Base-by-base conservation (phyloP, 1,140 invertebrate species). In the Bombus huntii region DNA sequence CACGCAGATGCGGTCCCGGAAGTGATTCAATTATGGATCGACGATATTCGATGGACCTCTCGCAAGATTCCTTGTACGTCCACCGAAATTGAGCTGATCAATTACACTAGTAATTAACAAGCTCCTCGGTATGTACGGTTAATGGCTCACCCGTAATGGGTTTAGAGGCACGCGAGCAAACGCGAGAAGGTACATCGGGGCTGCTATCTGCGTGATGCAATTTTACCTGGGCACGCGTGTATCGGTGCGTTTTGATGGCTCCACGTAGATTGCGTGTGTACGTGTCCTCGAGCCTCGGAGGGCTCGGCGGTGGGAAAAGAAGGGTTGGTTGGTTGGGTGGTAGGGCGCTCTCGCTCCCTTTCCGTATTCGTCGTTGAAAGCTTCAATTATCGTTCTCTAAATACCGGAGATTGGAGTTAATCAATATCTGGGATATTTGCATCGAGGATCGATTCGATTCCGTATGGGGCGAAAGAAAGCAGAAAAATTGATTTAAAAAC, bases 81-180 rank as follows among this genome's bases (percentile, higher is more conserved):
- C 42, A 15, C 15, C 62, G 68, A 90, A 89, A 87, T 89, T 85
- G 71, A 87, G 65, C 87, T 87, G 62, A 90, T 90, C 88, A 89
- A 84, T 90, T 87, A 83, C 66, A 18, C 22, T 12, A 28, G 42
- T 90, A 84, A 88, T 89, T 89, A 90, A 89, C 81, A 76, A 89
- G 77, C 47, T 82, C 57, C 87, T 81, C 83, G 66, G n/a, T 47
- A n/a, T 34, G 68, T 68, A 75, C 39, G 73, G 80, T 89, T 89
- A 89, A 89, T 83, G 76, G 79, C 66, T 83, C 70, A 31, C 22
- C 65, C 57, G 34, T 89, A 89, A 89, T 88, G 88, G 87, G 34
- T 79, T 66, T 34, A 39, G 28, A 70, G 44, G 68, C 42, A 68
- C 44, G 80, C 78, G 62, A 72, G 42, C 37, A 77, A 22, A 77